A percentile compares a stretch with the other conserved stretches of the same genome.
Evolutionary conservation across 2,888 invertebrate species (phyloP).

Genomic region (Sthenelais limicola): DNA sequence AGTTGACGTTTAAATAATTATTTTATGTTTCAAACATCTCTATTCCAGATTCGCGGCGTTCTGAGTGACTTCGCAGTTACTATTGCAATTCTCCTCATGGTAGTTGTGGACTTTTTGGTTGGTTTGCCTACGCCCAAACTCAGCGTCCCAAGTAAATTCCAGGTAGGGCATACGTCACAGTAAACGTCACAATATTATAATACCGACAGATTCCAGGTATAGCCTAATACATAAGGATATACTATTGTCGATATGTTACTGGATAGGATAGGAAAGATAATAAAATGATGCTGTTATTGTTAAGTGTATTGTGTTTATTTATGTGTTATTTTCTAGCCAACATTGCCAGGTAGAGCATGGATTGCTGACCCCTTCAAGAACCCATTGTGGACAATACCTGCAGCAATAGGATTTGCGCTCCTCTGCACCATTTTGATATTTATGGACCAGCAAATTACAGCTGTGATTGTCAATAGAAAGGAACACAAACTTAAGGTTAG

Average conservation of each 20-base stretch:
- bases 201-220: no score
- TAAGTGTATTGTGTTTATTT: no score
- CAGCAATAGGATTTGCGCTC: conserved; percentile 89
- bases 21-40: not conserved
- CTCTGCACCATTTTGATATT: conserved; percentile 98
- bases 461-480: conserved; percentile 97
- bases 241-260: no score
- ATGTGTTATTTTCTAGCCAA: conserved; percentile 54
- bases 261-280: no score
- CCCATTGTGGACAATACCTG: conserved; percentile 86
- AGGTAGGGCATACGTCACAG: no score
- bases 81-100: conserved; percentile 95
- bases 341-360: conserved; percentile 61
- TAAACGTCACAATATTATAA: no score
- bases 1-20: no score
- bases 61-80: conserved; percentile 98
- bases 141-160: conserved; percentile 77
- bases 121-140: conserved; percentile 95
- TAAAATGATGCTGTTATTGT: no score
- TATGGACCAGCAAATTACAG: conserved; percentile 99
- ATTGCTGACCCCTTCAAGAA: conserved; percentile 64
- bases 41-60: conserved; percentile 84
- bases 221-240: no score
- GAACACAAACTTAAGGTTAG: conserved; percentile 84
- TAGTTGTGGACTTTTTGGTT: conserved; percentile 83